These are phyloP conservation scores for Olivierus martensii DNA, from an alignment of 1,140 invertebrate genomes.

Conservation along the genomic window DNA sequence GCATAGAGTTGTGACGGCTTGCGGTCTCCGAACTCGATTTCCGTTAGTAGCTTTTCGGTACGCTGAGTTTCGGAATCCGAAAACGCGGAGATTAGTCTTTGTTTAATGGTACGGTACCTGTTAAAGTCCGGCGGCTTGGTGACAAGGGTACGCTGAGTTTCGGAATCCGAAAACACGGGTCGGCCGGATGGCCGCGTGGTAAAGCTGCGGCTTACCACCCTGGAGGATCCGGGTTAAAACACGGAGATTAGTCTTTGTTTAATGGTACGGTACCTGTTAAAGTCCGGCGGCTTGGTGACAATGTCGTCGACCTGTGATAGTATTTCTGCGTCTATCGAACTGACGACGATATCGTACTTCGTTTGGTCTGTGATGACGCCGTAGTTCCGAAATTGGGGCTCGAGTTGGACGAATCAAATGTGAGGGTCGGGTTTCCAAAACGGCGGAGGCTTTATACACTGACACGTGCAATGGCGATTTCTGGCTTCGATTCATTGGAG, in stretches of 20 bases:
- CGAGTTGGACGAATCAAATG: conserved; percentile 25
- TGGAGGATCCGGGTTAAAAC: no score
- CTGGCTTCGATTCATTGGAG: not conserved
- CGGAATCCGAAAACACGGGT: no score
- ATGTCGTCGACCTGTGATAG: not conserved
- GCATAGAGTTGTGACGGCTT: not conserved
- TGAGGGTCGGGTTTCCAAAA: conserved; percentile 22
- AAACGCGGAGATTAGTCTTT: not conserved
- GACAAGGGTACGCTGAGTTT: no score
- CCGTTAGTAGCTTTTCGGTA: not conserved
- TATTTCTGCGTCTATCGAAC: conserved; percentile 1
- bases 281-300: not conserved
- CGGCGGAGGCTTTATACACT: conserved; percentile 15
- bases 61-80: not conserved
- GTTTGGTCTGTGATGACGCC: conserved; percentile 13
- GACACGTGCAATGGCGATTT: not conserved
- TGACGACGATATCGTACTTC: conserved; percentile 15
- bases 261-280: not conserved
- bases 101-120: not conserved
- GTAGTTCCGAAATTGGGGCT: conserved; percentile 18
- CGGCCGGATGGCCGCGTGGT: no score
- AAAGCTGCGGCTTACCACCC: no score
- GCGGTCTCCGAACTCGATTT: not conserved
- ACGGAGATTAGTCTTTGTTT: conserved; percentile 1
- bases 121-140: not conserved